Conservation (phyloP, 2,888 invertebrate species). For the Choristoneura rosaceana region DNA sequence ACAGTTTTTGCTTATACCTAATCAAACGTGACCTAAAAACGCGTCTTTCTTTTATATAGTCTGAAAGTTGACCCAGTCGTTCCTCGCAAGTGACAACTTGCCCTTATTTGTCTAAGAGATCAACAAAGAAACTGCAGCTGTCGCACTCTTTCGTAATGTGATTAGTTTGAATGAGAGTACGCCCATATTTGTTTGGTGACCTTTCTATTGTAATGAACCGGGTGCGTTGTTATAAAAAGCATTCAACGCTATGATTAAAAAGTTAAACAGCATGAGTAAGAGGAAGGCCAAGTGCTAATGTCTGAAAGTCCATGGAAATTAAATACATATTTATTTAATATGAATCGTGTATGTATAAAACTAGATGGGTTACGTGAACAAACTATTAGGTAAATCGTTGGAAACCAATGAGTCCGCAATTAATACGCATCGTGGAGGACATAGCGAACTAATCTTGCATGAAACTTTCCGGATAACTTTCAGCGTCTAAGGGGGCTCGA, state of each 20-base stretch:
- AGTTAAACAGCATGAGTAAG: conserved; percentile 26
- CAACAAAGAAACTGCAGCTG: conserved; percentile 39
- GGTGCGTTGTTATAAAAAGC: conserved; percentile 16
- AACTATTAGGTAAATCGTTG: conserved; percentile 24
- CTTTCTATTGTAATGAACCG: conserved; percentile 37
- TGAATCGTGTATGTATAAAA: not conserved
- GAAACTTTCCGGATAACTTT: conserved; percentile 55
- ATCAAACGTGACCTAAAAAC: conserved; percentile 30
- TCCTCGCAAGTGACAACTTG: conserved; percentile 24
- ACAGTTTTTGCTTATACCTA: conserved; percentile 13
- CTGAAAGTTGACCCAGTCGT: conserved; percentile 27
- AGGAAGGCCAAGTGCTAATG: conserved; percentile 7
- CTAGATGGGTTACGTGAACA: conserved; percentile 8
- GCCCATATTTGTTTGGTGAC: conserved; percentile 37
- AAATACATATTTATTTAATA: not conserved
- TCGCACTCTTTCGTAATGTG: conserved; percentile 34
- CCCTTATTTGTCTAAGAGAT: conserved; percentile 38
- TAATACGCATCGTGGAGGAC: conserved; percentile 42
- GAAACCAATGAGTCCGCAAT: conserved; percentile 28
- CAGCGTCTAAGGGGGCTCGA: conserved; percentile 53
- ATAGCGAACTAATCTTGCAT: conserved; percentile 61
- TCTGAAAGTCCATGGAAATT: not conserved
- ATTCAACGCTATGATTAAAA: conserved; percentile 24
- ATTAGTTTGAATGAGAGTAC: conserved; percentile 37
- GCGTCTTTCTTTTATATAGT: conserved; percentile 13